Base-by-base conservation (phyloP, 2,888 invertebrate species). In the Leptogaster cylindrica region DNA sequence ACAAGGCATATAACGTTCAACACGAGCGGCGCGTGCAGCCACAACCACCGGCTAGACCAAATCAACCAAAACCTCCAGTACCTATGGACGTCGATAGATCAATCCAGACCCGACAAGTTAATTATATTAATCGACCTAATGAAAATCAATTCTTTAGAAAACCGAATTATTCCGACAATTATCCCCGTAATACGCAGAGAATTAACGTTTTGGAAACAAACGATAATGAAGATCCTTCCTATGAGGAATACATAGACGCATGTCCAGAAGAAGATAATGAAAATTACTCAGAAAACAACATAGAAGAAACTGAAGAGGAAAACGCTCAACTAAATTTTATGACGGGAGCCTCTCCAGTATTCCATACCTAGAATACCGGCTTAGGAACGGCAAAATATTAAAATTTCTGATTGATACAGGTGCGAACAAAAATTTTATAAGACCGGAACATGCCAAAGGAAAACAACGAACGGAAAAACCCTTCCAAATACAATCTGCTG, bases 261-360 rank as follows among this genome's bases (percentile, higher is more conserved):
- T n/a, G n/a, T n/a, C n/a, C n/a, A n/a, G n/a, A n/a, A n/a, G n/a
- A n/a, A n/a, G n/a, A n/a, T n/a, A n/a, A n/a, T n/a, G n/a, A n/a
- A n/a, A n/a, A n/a, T n/a, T n/a, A n/a, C n/a, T n/a, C n/a, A n/a
- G n/a, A n/a, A n/a, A n/a, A n/a, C n/a, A n/a, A n/a, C n/a, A n/a
- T n/a, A n/a, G n/a, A n/a, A n/a, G n/a, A n/a, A n/a, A n/a, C n/a
- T n/a, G 36, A 41, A 7, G 63, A 61, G n/a, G 44, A 51, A 50
- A 39, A 50, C 4, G 8, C 8, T 1, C 58, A 69, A 28, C 10
- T 63, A 63, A 69, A 69, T 69, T 67, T 67, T 64, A 58, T 44
- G 64, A 67, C 12, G 50, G 41, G 25, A 18, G 66, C 51, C 63
- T 66, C 64, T 67, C 67, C 41, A 61, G 69, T 65, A 51, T 65